Evolutionary conservation across 2,113 vertebrate genomes (phyloP).

Genomic region (Agapornis roseicollis): DNA sequence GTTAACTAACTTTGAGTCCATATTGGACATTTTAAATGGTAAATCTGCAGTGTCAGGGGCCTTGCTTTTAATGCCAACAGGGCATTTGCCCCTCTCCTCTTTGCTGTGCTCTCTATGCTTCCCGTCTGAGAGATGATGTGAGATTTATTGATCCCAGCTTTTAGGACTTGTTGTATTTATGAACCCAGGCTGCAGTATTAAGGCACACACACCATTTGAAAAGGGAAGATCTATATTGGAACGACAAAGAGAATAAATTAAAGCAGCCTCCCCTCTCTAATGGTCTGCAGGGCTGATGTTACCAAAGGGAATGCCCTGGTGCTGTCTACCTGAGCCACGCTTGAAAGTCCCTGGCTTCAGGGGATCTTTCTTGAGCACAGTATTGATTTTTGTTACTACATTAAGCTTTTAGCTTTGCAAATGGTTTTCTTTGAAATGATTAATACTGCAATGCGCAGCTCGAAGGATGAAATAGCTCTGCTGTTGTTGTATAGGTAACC

Average conservation of each 20-base stretch:
- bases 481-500: background rate
- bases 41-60: background rate
- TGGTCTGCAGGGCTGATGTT: background rate
- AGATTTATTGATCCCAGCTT: constrained; percentile 30
- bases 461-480: background rate
- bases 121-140: background rate
- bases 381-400: constrained; percentile 60
- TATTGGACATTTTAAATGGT: background rate
- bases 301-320: background rate
- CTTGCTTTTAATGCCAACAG: background rate
- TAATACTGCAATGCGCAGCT: background rate
- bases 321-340: background rate
- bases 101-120: background rate
- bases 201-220: background rate
- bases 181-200: background rate
- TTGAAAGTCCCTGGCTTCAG: background rate
- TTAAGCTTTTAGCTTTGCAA: constrained; percentile 55
- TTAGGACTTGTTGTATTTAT: constrained; percentile 23
- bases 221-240: constrained; percentile 29
- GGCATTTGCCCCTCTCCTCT: background rate
- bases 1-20: background rate
- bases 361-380: background rate
- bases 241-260: constrained; percentile 38
- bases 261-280: background rate
- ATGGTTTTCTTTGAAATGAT: constrained; percentile 32